Evolutionary conservation across 2,888 invertebrate species (phyloP).

Genomic region (Drosophila limbata): DNA sequence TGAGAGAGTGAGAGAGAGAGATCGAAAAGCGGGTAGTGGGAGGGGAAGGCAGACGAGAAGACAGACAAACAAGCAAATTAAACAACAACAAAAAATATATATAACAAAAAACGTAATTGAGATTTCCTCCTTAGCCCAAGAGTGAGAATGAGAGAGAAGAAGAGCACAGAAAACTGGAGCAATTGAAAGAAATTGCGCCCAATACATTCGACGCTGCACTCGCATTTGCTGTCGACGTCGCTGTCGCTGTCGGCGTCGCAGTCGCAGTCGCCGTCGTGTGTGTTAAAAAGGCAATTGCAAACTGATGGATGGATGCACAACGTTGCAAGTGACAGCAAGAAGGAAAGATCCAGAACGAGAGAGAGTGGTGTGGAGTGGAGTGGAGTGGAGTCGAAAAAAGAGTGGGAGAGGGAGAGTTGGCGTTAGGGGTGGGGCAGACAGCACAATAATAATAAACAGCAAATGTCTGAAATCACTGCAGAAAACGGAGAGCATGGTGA

Average conservation of each 20-base stretch:
- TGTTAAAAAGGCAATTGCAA: conserved; percentile 46
- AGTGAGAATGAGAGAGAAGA: conserved; percentile 10
- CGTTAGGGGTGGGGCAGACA: conserved; percentile 8
- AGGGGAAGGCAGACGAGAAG: not conserved
- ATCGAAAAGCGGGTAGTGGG: conserved; percentile 20
- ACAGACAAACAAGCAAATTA: conserved; percentile 54
- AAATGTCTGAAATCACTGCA: conserved; percentile 58
- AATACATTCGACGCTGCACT: conserved; percentile 19
- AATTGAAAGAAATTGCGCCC: conserved; percentile 66
- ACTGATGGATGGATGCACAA: conserved; percentile 42
- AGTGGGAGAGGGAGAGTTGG: not conserved
- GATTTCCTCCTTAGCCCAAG: conserved; percentile 68
- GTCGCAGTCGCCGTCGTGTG: conserved; percentile 8
- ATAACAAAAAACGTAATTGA: conserved; percentile 65
- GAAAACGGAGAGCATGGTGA: conserved; percentile 8
- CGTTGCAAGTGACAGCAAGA: conserved; percentile 15
- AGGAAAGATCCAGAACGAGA: conserved; percentile 8
- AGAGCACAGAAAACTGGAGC: conserved; percentile 58
- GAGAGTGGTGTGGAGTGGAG: not conserved
- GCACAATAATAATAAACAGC: conserved; percentile 48
- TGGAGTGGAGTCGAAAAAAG: no score
- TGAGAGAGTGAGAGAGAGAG: not conserved
- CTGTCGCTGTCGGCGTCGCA: not conserved
- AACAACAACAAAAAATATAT: conserved; percentile 4
- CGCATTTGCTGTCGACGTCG: not conserved